These are phyloP conservation scores for Drosophila nigromelanica DNA, from an alignment of 1,140 invertebrate species.

Conservation along the genomic window DNA sequence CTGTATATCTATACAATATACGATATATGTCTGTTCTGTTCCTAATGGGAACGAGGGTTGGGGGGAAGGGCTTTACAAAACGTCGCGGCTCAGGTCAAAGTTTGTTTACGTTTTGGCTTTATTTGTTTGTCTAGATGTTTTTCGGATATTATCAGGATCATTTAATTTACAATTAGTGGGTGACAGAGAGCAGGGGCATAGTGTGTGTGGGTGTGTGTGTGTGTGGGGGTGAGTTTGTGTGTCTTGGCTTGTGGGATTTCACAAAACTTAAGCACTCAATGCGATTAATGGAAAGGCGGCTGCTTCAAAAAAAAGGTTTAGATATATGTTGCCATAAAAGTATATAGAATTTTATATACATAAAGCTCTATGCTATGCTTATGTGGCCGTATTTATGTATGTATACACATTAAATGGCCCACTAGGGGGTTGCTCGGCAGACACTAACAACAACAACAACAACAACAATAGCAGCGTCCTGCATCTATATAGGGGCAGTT, in stretches of 20 bases:
- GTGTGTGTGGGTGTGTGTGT: not conserved
- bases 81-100: conserved; percentile 61
- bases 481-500: conserved; percentile 67
- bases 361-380: conserved; percentile 16
- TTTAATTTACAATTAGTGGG: conserved; percentile 82
- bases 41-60: not conserved
- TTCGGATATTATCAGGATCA: conserved; percentile 82
- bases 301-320: conserved; percentile 8
- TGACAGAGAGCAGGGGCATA: conserved; percentile 13
- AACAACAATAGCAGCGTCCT: conserved; percentile 21
- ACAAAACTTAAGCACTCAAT: conserved; percentile 38
- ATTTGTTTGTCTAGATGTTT: conserved; percentile 73
- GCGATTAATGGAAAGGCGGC: conserved; percentile 42
- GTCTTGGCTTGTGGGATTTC: conserved; percentile 21
- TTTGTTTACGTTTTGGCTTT: conserved; percentile 74
- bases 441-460: conserved; percentile 29
- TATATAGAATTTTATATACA: conserved; percentile 3
- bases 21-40: not conserved
- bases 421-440: conserved; percentile 53
- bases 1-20: conserved; percentile 5
- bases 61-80: conserved; percentile 35
- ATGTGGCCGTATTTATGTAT: conserved; percentile 13
- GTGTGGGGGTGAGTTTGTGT: conserved; percentile 16
- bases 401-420: conserved; percentile 44
- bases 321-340: not conserved